Base-by-base conservation (phyloP, 2,113 vertebrate genomes). In the Vimba vimba region DNA sequence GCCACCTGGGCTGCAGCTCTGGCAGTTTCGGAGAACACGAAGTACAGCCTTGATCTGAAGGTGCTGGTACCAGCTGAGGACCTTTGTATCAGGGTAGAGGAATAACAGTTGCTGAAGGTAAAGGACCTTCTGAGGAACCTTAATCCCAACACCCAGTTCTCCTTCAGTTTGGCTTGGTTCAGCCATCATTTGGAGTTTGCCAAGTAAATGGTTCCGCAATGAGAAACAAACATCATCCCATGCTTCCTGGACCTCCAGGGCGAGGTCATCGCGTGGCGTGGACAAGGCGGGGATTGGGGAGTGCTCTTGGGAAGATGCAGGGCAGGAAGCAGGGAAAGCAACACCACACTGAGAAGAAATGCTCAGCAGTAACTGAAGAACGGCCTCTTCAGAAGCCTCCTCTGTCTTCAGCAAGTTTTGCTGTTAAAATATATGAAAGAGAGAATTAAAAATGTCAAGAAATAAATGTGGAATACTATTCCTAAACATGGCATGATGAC, bases 191-290 rank as follows among this genome's bases (percentile, higher is more conserved):
- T 69, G 47, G 87, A 99, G 93, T 81, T 83, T 95, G 57, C 89
- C 94, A 91, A 97, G 91, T 80, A 99, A 93, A 93, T 96, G 96
- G 43, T 94, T 94, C 10, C 96, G 94, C 87, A 99, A 95, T 90
- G 91, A 95, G 86, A 97, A 88, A 76, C 97, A 95, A 85, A 98
- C 91, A 52, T 97, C 94, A 88, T 98, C 95, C 98, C 98, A 99
- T 12, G 92, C 84, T 87, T 96, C 96, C 78, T 95, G 96, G 36
- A 96, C 86, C 91, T 97, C 95, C 88, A 95, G 78, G 62, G 94
- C 82, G n/a, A 94, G 90, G 68, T 96, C 92, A 88, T 98, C 97
- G 85, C 94, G 94, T 87, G 98, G 86, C 25, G 94, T 93, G 90
- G 98, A 96, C 69, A 98, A 89, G 4, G 95, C 94, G 62, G 94